Conservation (phyloP, 2,888 invertebrate genomes). For the Epinotia bilunana region DNA sequence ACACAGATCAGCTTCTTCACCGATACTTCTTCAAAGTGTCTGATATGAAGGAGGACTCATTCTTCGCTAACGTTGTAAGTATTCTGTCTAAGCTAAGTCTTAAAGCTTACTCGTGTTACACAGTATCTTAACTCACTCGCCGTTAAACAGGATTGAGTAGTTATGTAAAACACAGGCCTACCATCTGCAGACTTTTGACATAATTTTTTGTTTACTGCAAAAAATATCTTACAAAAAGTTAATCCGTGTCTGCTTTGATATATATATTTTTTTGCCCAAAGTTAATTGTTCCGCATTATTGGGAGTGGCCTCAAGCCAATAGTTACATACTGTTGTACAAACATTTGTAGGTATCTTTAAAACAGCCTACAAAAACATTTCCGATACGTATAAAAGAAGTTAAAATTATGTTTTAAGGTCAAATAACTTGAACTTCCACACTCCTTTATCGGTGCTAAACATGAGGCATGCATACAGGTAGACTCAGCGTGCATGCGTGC, state of each 20-base stretch:
- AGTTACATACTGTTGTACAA: background rate
- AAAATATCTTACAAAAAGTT: no score
- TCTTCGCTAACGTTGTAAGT: conserved; percentile 92
- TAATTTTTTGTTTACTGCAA: no score
- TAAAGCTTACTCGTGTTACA: background rate
- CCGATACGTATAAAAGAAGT: background rate
- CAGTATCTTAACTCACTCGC: background rate
- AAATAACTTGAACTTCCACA: background rate
- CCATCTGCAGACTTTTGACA: no score
- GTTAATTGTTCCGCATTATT: no score
- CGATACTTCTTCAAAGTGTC: conserved; percentile 87
- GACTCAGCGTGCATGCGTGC: background rate
- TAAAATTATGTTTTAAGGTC: background rate
- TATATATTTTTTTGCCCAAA: no score
- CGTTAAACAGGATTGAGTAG: background rate
- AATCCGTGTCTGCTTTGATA: no score
- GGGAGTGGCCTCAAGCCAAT: no score
- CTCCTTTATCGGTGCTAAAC: conserved; percentile 4
- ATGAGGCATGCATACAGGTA: background rate
- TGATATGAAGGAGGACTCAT: conserved; percentile 89
- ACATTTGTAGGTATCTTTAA: background rate
- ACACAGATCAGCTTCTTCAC: conserved; percentile 88
- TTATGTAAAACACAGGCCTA: no score
- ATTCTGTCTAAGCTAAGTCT: conserved; percentile 10
- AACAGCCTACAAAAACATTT: background rate